Evolutionary conservation across 2,888 invertebrate species (phyloP), one percentile per base, ranked within the genome.

Genomic region (Leucozona laternaria): DNA sequence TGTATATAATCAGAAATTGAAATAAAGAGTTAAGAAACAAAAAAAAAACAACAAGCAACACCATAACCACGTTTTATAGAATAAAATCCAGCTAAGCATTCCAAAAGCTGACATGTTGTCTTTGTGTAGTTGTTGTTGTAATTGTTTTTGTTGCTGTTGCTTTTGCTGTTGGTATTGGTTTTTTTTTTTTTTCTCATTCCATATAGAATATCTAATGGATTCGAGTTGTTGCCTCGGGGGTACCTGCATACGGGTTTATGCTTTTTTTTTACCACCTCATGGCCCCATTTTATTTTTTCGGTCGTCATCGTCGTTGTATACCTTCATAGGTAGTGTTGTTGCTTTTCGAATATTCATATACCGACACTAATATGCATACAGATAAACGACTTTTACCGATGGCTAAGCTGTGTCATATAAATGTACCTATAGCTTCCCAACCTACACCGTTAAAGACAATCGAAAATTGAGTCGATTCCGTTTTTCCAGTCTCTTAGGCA

Each of bases 401-500:
- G 25, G 81, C 77, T 77, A 66, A 81, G 81, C 66, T 68, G 53
- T 37, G 62, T 25, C 34, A 71, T 57, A 57, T 64, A 45, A 43
- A 13, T 7, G 6, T 7, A 22, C 0, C 0, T 62, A 20, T 31
- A 10, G n/a, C 43, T 11, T 25, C 2, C 22, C 4, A 13, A 60
- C 20, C 10, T 17, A 34, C 1, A 31, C 68, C 68, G 53, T 68
- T 53, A 75, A 62, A 48, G 64, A 62, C 73, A 79, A 72, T 79
- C 53, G 66, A 84, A 82, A 82, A 68, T 82, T 72, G 75, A 85
- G 79, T 80, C 53, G 22, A 76, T 80, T 76, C 53, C 76, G 64
- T 72, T 80, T 79, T 80, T 85, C 76, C 79, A 85, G 58, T 60
- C 79, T 85, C 66, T 80, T 80, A 85, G 76, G 76, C 80, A 80